These are phyloP conservation scores for Ormyrus pomaceus DNA, from an alignment of 2,888 invertebrate species.

Conservation along the genomic window DNA sequence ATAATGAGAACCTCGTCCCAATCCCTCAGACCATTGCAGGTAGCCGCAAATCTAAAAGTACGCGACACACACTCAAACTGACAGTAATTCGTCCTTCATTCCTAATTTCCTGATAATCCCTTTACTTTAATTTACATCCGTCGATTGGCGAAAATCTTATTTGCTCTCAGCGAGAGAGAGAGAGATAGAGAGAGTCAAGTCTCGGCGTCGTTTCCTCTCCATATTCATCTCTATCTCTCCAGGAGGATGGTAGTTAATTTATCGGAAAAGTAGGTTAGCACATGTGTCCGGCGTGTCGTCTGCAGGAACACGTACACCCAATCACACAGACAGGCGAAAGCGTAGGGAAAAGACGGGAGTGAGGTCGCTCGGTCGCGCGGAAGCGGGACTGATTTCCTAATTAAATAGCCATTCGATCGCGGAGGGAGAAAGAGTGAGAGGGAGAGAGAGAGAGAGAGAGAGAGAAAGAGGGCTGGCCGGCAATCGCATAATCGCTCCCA, in stretches of 20 bases:
- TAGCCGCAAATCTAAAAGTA: neutral
- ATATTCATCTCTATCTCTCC: constrained; percentile 12
- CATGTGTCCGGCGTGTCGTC: constrained; percentile 36
- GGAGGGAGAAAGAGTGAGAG: neutral
- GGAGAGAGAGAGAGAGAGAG: neutral
- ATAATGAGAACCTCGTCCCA: constrained; percentile 33
- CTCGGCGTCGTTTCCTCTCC: neutral
- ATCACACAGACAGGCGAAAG: neutral
- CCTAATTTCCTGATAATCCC: constrained; percentile 55
- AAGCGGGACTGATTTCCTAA: constrained; percentile 53
- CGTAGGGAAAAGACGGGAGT: constrained; percentile 18
- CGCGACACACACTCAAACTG: neutral
- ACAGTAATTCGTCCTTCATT: constrained; percentile 27
- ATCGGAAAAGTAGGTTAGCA: constrained; percentile 51
- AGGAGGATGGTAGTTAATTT: constrained; percentile 41
- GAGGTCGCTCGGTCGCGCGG: constrained; percentile 17
- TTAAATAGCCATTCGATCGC: constrained; percentile 55
- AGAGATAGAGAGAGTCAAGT: too few species aligned
- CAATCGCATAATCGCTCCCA: constrained; percentile 36
- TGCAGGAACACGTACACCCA: too few species aligned
- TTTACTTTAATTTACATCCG: constrained; percentile 55
- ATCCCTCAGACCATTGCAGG: neutral
- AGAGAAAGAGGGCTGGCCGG: constrained; percentile 10
- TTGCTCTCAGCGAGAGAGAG: neutral
- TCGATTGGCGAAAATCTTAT: constrained; percentile 46